Conservation (phyloP, 2,113 vertebrate genomes). For the Nansenia antarctica region DNA sequence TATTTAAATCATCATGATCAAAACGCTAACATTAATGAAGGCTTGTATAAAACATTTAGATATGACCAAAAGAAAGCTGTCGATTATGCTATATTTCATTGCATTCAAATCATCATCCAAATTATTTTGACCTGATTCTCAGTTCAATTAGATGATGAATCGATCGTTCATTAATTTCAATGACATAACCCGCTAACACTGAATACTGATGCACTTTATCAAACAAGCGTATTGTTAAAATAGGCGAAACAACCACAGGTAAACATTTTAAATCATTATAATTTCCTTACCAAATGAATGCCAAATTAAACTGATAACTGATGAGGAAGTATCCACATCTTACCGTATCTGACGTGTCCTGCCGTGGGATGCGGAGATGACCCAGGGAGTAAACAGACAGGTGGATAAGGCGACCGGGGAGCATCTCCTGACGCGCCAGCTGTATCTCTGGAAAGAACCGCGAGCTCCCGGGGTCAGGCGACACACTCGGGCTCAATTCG, state of each 20-base stretch:
- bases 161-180: no score
- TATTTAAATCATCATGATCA: not conserved
- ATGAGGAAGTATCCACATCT: not conserved
- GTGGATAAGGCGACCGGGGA: slow-evolving; percentile 81
- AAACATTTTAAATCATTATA: no score
- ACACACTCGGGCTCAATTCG: slow-evolving; percentile 74
- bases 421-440: slow-evolving; percentile 65
- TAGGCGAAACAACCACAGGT: no score
- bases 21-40: not conserved
- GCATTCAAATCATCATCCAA: no score
- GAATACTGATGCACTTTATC: no score
- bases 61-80: no score
- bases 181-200: no score
- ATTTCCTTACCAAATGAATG: not conserved
- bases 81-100: no score
- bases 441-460: slow-evolving; percentile 29
- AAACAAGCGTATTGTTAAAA: no score
- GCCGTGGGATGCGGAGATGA: not conserved
- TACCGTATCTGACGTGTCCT: not conserved
- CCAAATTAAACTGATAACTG: not conserved
- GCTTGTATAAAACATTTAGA: not conserved
- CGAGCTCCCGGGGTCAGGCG: slow-evolving; percentile 66
- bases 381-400: slow-evolving; percentile 66
- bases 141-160: no score
- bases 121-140: no score